Evolutionary conservation across 2,888 invertebrate genomes (phyloP).

Genomic region (Caprella mutica): DNA sequence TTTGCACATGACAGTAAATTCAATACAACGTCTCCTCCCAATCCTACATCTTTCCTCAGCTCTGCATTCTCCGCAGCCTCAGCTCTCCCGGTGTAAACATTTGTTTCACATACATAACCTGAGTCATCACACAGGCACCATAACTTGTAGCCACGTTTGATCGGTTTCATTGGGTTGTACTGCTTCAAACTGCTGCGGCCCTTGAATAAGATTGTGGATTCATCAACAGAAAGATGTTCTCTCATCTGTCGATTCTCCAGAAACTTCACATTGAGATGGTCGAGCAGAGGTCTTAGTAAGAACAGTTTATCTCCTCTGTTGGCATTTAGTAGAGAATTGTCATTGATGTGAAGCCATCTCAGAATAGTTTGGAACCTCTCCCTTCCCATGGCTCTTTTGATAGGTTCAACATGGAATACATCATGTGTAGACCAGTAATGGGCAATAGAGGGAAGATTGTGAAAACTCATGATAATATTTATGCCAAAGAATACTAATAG

Average conservation of each 20-base stretch:
- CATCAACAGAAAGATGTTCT: conserved; percentile 8
- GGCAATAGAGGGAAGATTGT: neutral
- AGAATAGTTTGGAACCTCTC: neutral
- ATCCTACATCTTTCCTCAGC: conserved; percentile 36
- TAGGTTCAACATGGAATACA: neutral
- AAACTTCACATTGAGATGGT: neutral
- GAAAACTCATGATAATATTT: neutral
- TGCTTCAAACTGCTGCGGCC: conserved; percentile 27
- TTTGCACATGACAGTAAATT: conserved; percentile 33
- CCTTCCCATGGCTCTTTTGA: neutral
- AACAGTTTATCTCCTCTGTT: neutral
- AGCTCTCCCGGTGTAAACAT: conserved; percentile 38
- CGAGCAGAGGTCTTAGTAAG: neutral
- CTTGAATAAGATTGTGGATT: conserved; percentile 37
- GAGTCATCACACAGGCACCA: conserved; percentile 34
- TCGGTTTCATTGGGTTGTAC: conserved; percentile 35
- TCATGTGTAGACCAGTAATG: neutral
- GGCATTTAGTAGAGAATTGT: neutral
- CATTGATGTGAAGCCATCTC: neutral
- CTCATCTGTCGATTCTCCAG: neutral
- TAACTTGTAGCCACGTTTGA: conserved; percentile 36
- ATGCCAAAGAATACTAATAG: neutral
- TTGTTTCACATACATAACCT: conserved; percentile 36
- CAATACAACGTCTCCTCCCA: conserved; percentile 3
- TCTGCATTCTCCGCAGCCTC: conserved; percentile 17